Percentiles rank a stretch among this genome's conserved stretches.
Evolutionary conservation across 2,888 invertebrate species (phyloP).

Genomic region (Agonopterix arenella): DNA sequence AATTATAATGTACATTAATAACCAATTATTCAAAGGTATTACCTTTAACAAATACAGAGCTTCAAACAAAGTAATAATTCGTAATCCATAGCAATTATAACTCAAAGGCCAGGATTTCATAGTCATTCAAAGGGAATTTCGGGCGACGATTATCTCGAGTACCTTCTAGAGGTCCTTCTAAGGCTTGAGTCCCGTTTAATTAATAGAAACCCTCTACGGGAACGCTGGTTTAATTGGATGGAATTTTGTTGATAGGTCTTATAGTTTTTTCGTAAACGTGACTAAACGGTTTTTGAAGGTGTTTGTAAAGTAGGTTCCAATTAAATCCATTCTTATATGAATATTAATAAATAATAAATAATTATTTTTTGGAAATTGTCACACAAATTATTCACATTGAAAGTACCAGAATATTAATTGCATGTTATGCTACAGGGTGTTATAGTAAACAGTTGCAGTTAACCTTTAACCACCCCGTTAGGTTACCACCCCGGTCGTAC

Average conservation of each 20-base stretch:
- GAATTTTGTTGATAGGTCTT: slow-evolving; percentile 25
- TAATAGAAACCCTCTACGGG: slow-evolving; percentile 31
- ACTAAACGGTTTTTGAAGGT: too few species aligned
- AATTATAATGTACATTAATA: too few species aligned
- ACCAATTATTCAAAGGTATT: neutral
- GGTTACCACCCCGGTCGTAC: too few species aligned
- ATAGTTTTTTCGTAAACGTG: slow-evolving; percentile 5
- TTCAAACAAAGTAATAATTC: slow-evolving; percentile 21
- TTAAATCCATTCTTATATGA: too few species aligned
- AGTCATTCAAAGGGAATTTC: slow-evolving; percentile 63
- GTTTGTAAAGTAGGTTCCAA: too few species aligned
- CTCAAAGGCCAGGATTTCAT: slow-evolving; percentile 41
- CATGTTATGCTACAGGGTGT: too few species aligned
- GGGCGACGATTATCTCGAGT: slow-evolving; percentile 59
- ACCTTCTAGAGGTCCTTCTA: slow-evolving; percentile 30
- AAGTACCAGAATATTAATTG: too few species aligned
- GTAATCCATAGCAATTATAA: slow-evolving; percentile 47
- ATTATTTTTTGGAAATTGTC: too few species aligned
- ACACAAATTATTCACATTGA: too few species aligned
- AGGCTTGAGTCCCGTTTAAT: slow-evolving; percentile 48
- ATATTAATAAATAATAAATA: too few species aligned
- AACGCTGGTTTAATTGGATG: slow-evolving; percentile 40
- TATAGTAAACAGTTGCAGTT: too few species aligned
- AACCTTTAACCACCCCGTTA: too few species aligned
- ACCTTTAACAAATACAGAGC: slow-evolving; percentile 1